Conservation (phyloP, 2,797 vertebrate species). For the Acridotheres tristis region DNA sequence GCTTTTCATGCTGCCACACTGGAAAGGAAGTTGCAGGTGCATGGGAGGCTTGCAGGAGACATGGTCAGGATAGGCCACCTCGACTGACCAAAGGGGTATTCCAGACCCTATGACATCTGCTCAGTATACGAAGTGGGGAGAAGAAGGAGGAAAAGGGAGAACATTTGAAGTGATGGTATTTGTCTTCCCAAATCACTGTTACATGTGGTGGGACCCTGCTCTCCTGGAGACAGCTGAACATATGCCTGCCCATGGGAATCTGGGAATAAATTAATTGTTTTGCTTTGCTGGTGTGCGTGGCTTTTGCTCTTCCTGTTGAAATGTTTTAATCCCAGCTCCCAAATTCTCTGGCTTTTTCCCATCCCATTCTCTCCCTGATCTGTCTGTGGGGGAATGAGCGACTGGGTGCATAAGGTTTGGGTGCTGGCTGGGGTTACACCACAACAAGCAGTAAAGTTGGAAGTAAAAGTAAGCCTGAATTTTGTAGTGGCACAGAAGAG, state of each 20-base stretch:
- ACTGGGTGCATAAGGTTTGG: accelerated
- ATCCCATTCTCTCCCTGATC: accelerated
- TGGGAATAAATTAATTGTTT: background rate
- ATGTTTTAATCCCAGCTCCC: background rate
- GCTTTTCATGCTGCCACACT: accelerated
- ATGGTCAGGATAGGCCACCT: too few relatives aligned
- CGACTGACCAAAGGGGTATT: background rate
- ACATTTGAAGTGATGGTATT: background rate
- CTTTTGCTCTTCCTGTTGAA: background rate
- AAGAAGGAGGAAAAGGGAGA: background rate
- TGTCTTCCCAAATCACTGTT: accelerated
- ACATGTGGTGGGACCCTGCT: accelerated
- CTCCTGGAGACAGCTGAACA: background rate
- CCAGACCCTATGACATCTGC: background rate
- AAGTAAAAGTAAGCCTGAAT: background rate
- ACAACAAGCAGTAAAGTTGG: background rate
- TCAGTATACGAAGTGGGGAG: background rate
- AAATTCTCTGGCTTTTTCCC: background rate
- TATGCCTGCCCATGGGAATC: background rate
- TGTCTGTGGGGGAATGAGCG: accelerated
- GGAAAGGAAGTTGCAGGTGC: accelerated
- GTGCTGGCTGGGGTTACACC: background rate
- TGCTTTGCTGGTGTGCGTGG: background rate
- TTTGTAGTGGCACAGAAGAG: accelerated
- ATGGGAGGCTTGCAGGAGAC: accelerated